These are phyloP conservation scores for Gymnoscelis rufifasciata DNA, from an alignment of 2,888 invertebrate species.

Conservation along the genomic window DNA sequence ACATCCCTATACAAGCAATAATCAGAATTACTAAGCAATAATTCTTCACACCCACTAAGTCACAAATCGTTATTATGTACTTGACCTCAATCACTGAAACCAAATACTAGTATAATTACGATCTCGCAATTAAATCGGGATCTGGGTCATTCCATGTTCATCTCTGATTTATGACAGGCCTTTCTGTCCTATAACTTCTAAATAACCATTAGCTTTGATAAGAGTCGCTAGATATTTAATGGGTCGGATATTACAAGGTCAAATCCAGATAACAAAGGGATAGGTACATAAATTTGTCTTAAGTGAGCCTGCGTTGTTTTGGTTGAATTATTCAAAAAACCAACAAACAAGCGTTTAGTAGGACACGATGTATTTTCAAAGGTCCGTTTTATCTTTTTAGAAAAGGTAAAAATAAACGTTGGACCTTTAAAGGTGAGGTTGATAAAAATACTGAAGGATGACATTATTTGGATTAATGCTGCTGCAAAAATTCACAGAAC, in stretches of 20 bases:
- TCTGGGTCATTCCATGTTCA: constrained; percentile 26
- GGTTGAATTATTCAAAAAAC: background rate
- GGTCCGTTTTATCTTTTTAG: constrained; percentile 1
- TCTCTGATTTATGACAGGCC: constrained; percentile 29
- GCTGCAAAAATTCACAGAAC: no score
- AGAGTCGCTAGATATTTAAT: constrained; percentile 27
- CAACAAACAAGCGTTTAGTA: background rate
- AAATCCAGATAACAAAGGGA: constrained; percentile 10
- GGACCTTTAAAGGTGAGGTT: background rate
- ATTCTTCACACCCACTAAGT: no score
- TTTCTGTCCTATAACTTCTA: constrained; percentile 27
- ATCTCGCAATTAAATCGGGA: constrained; percentile 30
- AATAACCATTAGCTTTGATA: constrained; percentile 28
- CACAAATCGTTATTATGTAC: background rate
- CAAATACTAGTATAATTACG: constrained; percentile 21
- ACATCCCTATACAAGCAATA: no score
- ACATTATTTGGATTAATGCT: no score
- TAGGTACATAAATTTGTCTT: constrained; percentile 5
- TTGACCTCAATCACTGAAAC: constrained; percentile 9
- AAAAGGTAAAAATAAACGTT: constrained; percentile 33
- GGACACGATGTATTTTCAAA: background rate
- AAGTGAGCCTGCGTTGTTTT: background rate
- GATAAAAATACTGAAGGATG: background rate
- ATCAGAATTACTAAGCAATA: no score
- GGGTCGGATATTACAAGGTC: constrained; percentile 12